phyloP scores from a whole-genome alignment of 2,113 vertebrate genomes.

The Tapirus terrestris region DNA sequence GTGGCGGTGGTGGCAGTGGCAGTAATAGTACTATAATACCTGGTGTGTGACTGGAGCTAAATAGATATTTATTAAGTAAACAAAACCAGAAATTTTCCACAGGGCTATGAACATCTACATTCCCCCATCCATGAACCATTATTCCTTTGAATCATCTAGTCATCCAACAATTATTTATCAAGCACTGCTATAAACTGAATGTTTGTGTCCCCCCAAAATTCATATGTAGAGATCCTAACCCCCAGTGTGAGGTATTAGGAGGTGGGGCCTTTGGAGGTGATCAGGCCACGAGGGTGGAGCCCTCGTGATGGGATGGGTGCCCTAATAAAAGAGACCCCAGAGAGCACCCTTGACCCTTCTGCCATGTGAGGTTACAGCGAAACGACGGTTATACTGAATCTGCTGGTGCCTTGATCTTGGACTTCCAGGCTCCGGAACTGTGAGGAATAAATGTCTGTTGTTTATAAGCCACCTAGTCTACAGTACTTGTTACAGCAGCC shows the following conservation, averaged over 20 bases:
- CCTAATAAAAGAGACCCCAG: background rate
- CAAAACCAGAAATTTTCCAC: background rate
- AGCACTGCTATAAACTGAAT: background rate
- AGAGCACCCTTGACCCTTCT: background rate
- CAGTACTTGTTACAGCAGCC: background rate
- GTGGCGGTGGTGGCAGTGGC: no score
- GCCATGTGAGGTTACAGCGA: background rate
- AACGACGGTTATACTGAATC: background rate
- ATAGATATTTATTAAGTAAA: background rate
- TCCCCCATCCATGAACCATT: background rate
- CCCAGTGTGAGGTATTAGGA: background rate
- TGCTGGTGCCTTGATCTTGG: background rate
- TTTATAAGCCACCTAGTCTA: background rate
- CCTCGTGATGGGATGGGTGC: background rate
- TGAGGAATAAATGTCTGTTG: background rate
- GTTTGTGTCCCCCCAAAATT: background rate
- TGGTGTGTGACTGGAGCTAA: background rate
- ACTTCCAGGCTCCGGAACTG: background rate
- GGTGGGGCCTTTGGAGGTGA: background rate
- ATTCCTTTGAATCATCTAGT: background rate
- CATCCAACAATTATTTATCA: background rate
- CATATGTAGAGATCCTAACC: background rate
- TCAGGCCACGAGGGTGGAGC: background rate
- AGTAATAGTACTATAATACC: background rate
- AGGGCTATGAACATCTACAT: background rate